Conservation (phyloP, 2,113 vertebrate genomes). For the Hystrix brachyura region DNA sequence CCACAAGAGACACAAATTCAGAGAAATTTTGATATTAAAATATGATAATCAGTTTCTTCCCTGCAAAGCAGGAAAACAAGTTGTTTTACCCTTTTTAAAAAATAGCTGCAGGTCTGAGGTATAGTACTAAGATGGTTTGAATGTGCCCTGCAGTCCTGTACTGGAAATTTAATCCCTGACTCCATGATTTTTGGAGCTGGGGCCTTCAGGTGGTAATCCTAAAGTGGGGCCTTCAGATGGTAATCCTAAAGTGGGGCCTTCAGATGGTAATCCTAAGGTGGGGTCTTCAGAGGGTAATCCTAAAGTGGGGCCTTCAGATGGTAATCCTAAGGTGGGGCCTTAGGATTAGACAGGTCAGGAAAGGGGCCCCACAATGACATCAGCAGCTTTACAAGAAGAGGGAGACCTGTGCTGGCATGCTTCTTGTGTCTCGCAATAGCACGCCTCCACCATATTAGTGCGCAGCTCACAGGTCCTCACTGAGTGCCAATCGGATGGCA, state of each 20-base stretch:
- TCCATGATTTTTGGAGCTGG: neutral
- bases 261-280: too few relatives aligned
- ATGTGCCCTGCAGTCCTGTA: neutral
- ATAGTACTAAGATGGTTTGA: neutral
- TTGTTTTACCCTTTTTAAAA: neutral
- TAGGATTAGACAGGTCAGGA: neutral
- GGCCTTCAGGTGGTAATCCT: too few relatives aligned
- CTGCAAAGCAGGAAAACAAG: neutral
- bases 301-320: too few relatives aligned
- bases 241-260: too few relatives aligned
- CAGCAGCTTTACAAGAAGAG: neutral
- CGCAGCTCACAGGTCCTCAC: neutral
- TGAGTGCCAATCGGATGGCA: neutral
- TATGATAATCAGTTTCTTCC: neutral
- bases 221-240: too few relatives aligned
- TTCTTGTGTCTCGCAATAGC: neutral
- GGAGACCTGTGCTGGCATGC: too few relatives aligned
- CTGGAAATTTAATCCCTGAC: neutral
- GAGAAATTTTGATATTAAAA: constrained; percentile 21
- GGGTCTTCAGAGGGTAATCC: too few relatives aligned
- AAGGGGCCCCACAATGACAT: fast-evolving
- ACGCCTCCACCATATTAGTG: neutral
- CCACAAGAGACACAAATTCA: neutral
- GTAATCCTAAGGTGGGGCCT: too few relatives aligned
- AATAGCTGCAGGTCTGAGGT: neutral